Evolutionary conservation across 2,888 invertebrate genomes (phyloP).

Genomic region (Pseudeuparius sepicola): DNA sequence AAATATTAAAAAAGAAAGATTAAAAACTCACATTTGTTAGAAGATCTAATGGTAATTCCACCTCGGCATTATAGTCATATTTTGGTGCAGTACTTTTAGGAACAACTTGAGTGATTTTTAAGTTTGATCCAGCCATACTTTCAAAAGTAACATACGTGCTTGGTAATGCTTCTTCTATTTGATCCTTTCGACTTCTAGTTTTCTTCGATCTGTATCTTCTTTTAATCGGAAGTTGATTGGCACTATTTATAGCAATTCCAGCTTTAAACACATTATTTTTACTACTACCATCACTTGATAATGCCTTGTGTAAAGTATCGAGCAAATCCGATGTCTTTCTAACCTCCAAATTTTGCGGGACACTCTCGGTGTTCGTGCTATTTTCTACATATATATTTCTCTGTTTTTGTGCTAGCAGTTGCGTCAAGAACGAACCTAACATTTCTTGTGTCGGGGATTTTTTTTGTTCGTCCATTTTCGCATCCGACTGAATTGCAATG

Average conservation of each 20-base stretch:
- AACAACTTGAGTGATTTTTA: constrained; percentile 42
- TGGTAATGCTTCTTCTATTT: constrained; percentile 40
- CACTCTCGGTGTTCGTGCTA: constrained; percentile 31
- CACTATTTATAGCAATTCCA: constrained; percentile 45
- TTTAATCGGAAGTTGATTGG: constrained; percentile 45
- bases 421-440: constrained; percentile 27
- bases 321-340: constrained; percentile 34
- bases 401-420: constrained; percentile 25
- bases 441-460: constrained; percentile 18
- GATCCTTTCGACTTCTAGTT: constrained; percentile 29
- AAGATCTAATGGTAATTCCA: constrained; percentile 40
- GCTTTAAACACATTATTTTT: constrained; percentile 38
- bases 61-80: constrained; percentile 47
- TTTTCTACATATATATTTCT: constrained; percentile 28
- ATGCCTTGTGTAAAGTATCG: constrained; percentile 35
- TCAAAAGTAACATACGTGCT: constrained; percentile 54
- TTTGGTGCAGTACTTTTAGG: constrained; percentile 44
- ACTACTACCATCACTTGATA: constrained; percentile 24
- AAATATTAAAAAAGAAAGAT: constrained; percentile 5
- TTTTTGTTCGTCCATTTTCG: constrained; percentile 19
- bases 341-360: constrained; percentile 16
- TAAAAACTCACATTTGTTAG: constrained; percentile 47
- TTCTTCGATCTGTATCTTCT: constrained; percentile 34
- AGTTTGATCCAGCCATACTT: constrained; percentile 31
- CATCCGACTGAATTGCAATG: constrained; percentile 24